Conservation (phyloP, 2,888 invertebrate genomes). For the Didymodactylos carnosus region DNA sequence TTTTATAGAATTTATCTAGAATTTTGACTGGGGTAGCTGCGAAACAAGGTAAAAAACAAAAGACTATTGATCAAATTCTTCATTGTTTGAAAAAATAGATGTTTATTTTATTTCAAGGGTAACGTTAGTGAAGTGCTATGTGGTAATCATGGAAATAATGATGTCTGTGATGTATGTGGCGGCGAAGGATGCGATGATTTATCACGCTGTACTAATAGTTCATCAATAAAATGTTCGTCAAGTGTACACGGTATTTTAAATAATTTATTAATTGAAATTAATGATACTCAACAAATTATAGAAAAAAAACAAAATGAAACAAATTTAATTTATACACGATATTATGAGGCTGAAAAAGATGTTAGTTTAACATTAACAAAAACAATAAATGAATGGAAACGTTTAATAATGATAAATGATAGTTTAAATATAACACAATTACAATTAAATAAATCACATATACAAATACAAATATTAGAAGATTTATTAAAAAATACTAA, state of each 20-base stretch:
- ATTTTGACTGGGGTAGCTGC: too few relatives aligned
- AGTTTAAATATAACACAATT: neutral
- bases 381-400: neutral
- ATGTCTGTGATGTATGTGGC: neutral
- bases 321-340: neutral
- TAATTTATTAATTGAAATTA: neutral
- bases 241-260: neutral
- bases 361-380: neutral
- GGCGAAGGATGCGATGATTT: neutral
- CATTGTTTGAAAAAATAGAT: too few relatives aligned
- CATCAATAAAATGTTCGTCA: neutral
- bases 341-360: neutral
- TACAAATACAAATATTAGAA: neutral
- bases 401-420: neutral
- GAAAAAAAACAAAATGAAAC: neutral
- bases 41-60: too few relatives aligned
- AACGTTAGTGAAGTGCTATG: neutral
- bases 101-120: neutral
- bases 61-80: too few relatives aligned
- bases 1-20: too few relatives aligned
- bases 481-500: neutral
- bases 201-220: neutral
- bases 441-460: neutral
- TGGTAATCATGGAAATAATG: neutral
- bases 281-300: neutral